These are phyloP conservation scores for Chirona hameri DNA, from an alignment of 2,888 invertebrate genomes.

Conservation along the genomic window DNA sequence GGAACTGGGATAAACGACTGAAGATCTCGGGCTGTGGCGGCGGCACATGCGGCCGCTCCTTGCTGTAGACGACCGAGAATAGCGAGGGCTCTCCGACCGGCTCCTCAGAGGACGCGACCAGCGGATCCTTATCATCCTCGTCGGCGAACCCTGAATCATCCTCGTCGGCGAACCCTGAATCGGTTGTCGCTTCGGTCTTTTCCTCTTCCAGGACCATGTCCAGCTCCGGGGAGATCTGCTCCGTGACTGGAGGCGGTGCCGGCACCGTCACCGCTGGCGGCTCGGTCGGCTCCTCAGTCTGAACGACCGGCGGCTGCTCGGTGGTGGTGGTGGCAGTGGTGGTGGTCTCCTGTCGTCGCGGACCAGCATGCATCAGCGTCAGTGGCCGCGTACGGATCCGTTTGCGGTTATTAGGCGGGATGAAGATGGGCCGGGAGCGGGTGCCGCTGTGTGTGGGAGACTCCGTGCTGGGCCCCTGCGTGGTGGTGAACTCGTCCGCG, in stretches of 20 bases:
- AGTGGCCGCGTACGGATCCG: neutral
- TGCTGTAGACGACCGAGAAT: slow-evolving; percentile 9
- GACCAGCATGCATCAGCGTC: neutral
- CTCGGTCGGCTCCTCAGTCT: neutral
- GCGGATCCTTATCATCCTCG: neutral
- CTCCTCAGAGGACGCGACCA: neutral
- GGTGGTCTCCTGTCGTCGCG: neutral
- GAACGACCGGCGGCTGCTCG: neutral
- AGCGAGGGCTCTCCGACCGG: slow-evolving; percentile 11
- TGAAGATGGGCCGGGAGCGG: neutral
- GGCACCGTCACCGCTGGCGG: neutral
- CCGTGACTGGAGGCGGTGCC: neutral
- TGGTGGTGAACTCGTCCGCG: slow-evolving; percentile 7
- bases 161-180: too few relatives aligned
- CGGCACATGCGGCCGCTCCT: slow-evolving; percentile 1
- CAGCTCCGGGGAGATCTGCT: too few relatives aligned
- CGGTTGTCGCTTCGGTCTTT: too few relatives aligned
- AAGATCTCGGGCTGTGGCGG: slow-evolving; percentile 11
- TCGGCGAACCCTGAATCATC: too few relatives aligned
- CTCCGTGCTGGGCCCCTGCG: neutral
- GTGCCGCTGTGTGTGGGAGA: too few relatives aligned
- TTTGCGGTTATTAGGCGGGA: neutral
- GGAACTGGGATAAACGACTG: neutral
- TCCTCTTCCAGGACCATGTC: too few relatives aligned
- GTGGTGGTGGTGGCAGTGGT: neutral